Base-by-base conservation (phyloP, 2,797 vertebrate species). In the Myotis myotis region DNA sequence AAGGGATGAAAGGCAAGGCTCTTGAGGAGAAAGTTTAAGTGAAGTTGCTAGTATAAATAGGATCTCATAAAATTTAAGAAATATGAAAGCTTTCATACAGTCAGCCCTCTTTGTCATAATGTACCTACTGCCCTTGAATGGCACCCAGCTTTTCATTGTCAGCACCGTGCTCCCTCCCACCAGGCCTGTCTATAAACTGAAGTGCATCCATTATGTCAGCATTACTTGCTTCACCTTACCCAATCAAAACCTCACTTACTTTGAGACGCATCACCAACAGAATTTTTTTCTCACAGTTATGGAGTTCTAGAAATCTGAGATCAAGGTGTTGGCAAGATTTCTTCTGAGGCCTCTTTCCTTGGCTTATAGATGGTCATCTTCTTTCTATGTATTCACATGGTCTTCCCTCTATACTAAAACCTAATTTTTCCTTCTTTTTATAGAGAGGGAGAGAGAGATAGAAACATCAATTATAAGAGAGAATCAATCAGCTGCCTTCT, bases 171-270 rank as follows among this genome's bases (percentile, higher is more conserved):
- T 53, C 47, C 51, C 16, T 49, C 23, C 9, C 15, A 83, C 33
- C 25, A 75, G 57, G 16, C 30, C 57, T 85, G 44, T 72, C 13
- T 86, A 12, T 68, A 79, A 89, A 89, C 20, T 12, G 3, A 91
- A 91, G 9, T 68, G 84, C 47, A 86, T 38, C 44, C 36, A 64
- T 81, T 81, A 62, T 28, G 51, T 94, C 49, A 88, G 23, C 82
- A 51, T 94, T 64, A 75, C 36, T 75, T 86, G 70, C 36, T 92
- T 87, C n/a, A 86, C 74, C 62, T 87, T 55, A 92, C 25, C 36
- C 79, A 85, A 20, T 76, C 53, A 87, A 87, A 93, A 82, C 23
- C 87, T 74, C 11, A 66, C 4, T 87, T 75, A 53, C 53, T 20
- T 53, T 53, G 51, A 20, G 17, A 20, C 1, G 6, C 51, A 53